Evolutionary conservation across 2,797 vertebrate species (phyloP).

Genomic region (Premnoplex brunnescens): DNA sequence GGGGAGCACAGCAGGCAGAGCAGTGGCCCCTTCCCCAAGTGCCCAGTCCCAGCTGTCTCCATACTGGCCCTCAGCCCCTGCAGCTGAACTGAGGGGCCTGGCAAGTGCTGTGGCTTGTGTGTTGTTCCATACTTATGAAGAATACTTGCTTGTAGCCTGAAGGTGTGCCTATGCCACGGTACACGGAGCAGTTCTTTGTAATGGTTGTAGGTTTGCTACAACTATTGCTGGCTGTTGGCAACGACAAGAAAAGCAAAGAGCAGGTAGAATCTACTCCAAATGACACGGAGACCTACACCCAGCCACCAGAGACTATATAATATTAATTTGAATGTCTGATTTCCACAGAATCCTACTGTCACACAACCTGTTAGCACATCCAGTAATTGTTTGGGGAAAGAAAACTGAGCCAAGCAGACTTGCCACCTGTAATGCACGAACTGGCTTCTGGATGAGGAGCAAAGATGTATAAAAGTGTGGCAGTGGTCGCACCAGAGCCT

Average conservation of each 20-base stretch:
- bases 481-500: too few relatives aligned
- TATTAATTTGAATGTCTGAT: background rate
- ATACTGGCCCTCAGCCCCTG: background rate
- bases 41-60: background rate
- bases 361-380: background rate
- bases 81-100: background rate
- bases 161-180: background rate
- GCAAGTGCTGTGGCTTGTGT: background rate
- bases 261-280: background rate
- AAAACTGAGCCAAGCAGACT: background rate
- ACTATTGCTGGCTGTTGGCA: background rate
- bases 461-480: background rate
- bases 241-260: background rate
- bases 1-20: rapidly evolving
- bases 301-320: background rate
- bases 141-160: background rate
- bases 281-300: background rate
- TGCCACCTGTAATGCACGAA: too few relatives aligned
- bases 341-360: background rate
- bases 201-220: background rate
- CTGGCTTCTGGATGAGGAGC: background rate
- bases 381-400: background rate
- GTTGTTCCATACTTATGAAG: rapidly evolving
- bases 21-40: background rate
- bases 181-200: background rate